Base-by-base conservation (phyloP, 35 echinoderm and acorn worm genomes). In the Lytechinus variegatus region DNA sequence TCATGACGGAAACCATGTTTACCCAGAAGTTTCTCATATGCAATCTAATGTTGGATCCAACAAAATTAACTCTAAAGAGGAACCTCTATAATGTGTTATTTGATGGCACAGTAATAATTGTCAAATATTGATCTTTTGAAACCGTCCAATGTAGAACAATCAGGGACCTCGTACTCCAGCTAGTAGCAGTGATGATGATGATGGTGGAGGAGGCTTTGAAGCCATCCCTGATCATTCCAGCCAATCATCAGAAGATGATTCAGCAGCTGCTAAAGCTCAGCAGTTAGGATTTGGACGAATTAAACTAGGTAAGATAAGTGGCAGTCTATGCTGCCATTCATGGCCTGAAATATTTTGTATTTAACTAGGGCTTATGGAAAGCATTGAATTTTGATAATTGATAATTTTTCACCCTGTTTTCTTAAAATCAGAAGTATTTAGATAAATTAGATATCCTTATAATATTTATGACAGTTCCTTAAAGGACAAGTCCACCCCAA, bases 251-350 rank as follows among this genome's bases (percentile, higher is more conserved):
- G 94, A 95, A 54, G 98, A 99, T 24, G 97, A 96, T 7, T 28
- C 89, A 19, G 86, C 54, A 16, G 95, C 96, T 27, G 95, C 95
- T 90, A 92, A 92, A n/a, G 96, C 97, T 54, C 94, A 95, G 9
- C 96, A 94, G 61, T 95, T 99, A 55, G 96, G 96, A 21, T 99
- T 99, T 94, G 96, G 96, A 54, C 96, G 97, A 9, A 95, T 99
- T 21, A 97, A 99, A 95, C 95, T 98, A 90, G 88, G 88, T 90
- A 90, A 44, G 88, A 14, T 24, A 19, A 79, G 14, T 16, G 16
- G 6, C 16, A 79, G 21, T 7, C 66, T 24, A 8, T 79, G 21
- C 5, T 79, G 21, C n/a, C 66, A 16, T 79, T 24, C 19, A 5
- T n/a, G n/a, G 4, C 3, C 4, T 79, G 66, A 24, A 79, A 8